These are phyloP conservation scores for Mesodorylaimus sp. DNA, from an alignment of 2,888 invertebrate genomes.

Conservation along the genomic window DNA sequence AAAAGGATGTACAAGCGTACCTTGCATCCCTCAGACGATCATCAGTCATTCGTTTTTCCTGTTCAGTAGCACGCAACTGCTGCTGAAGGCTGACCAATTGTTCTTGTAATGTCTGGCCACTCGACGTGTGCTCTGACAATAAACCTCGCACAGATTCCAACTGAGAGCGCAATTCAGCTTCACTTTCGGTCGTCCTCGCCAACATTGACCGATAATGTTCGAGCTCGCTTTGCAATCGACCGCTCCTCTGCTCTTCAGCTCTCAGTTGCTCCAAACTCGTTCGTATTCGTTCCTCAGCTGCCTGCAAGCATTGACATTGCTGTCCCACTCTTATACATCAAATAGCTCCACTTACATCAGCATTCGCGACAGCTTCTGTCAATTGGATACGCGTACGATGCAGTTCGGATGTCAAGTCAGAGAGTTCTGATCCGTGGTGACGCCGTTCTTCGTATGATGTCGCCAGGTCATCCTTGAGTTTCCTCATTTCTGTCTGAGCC, in stretches of 20 bases:
- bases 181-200: not conserved
- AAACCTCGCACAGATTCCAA: not conserved
- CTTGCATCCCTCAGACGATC: not conserved
- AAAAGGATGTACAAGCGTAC: too few relatives aligned
- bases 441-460: too few relatives aligned
- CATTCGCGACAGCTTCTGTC: too few relatives aligned
- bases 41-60: not conserved
- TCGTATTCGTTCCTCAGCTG: too few relatives aligned
- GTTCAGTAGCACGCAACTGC: not conserved
- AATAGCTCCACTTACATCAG: too few relatives aligned
- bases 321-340: too few relatives aligned
- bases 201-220: not conserved
- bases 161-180: not conserved
- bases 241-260: not conserved
- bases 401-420: too few relatives aligned
- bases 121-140: not conserved
- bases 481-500: not conserved
- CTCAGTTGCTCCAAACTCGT: too few relatives aligned
- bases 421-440: too few relatives aligned
- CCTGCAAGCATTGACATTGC: too few relatives aligned
- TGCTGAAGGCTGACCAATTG: not conserved
- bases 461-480: not conserved
- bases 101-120: not conserved
- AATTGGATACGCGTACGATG: too few relatives aligned
- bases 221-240: not conserved